Evolutionary conservation across 2,888 invertebrate genomes (phyloP).

Genomic region (Blomia tropicalis): DNA sequence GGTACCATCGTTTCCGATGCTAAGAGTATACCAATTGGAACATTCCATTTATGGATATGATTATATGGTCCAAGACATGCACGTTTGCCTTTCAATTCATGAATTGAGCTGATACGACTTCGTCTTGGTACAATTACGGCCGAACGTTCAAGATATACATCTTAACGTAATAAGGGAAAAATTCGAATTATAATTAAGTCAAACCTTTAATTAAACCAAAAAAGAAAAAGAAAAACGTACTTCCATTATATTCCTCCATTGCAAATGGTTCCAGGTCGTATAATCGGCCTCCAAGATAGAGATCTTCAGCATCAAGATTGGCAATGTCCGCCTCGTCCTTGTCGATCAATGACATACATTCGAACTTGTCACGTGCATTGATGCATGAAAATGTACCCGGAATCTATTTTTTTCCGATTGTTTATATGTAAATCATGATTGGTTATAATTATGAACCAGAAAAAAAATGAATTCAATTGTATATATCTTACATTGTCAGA

Average conservation of each 20-base stretch:
- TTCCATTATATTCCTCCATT: constrained; percentile 24
- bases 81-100: constrained; percentile 54
- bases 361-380: constrained; percentile 37
- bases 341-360: constrained; percentile 60
- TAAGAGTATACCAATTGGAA: constrained; percentile 56
- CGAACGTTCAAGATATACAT: constrained; percentile 61
- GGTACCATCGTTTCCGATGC: constrained; percentile 51
- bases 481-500: constrained; percentile 17
- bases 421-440: background rate
- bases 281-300: constrained; percentile 52
- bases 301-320: constrained; percentile 69
- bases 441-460: background rate
- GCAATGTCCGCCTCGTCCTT: constrained; percentile 62
- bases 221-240: background rate
- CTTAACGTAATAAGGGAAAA: constrained; percentile 9
- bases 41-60: constrained; percentile 72
- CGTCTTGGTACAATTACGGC: constrained; percentile 62
- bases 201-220: background rate
- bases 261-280: constrained; percentile 25
- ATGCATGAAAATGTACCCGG: constrained; percentile 17
- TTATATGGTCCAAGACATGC: constrained; percentile 77
- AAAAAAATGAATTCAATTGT: background rate
- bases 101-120: constrained; percentile 46
- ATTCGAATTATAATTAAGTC: background rate
- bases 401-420: background rate